These are phyloP conservation scores for Acrossocheilus fasciatus DNA, from an alignment of 2,797 vertebrate species.

Conservation along the genomic window DNA sequence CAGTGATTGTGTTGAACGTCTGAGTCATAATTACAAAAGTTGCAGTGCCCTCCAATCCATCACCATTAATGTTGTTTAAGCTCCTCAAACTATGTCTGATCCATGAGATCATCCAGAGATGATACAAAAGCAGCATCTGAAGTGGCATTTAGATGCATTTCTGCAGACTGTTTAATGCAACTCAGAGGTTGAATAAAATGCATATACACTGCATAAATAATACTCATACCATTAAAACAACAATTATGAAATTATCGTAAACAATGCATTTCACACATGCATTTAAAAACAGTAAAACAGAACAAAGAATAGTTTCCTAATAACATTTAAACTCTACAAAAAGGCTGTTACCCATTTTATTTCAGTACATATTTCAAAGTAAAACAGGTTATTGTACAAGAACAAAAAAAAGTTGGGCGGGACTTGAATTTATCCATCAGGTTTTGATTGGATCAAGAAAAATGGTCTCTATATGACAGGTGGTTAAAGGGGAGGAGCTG, in stretches of 20 bases:
- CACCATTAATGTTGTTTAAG: not conserved
- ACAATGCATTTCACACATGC: not conserved
- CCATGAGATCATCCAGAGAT: not conserved
- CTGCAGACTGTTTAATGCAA: not conserved
- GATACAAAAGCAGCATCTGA: not conserved
- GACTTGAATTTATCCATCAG: not conserved
- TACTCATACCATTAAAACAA: not conserved
- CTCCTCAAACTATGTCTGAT: not conserved
- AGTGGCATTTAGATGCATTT: not conserved
- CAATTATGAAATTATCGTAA: not conserved
- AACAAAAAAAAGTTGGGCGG: not conserved
- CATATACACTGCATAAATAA: not conserved
- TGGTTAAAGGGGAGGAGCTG: not conserved
- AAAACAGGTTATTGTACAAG: not conserved
- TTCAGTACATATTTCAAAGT: not conserved
- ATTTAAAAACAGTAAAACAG: not conserved
- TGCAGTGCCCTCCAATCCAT: not conserved
- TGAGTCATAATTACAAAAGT: slow-evolving; percentile 39
- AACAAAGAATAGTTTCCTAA: not conserved
- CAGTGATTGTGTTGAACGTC: slow-evolving; percentile 20
- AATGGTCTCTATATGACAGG: not conserved
- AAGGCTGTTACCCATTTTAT: not conserved
- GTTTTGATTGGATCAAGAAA: not conserved
- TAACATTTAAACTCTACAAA: not conserved
- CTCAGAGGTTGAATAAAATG: not conserved